phyloP scores from a whole-genome alignment of 1,140 invertebrate genomes.

The Cydia pomonella region DNA sequence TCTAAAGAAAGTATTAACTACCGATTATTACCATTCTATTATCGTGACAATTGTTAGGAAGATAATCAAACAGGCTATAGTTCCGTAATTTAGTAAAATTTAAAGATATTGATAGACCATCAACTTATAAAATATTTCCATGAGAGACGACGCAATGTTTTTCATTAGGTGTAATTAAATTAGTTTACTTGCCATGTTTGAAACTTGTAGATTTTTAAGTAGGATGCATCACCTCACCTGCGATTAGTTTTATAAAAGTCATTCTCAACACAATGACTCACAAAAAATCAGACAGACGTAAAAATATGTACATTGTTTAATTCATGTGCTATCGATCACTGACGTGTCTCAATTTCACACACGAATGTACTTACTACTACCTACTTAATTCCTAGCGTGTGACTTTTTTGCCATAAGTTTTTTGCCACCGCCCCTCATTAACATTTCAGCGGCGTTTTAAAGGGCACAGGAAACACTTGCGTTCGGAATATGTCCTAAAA shows the following conservation, averaged over 20 bases:
- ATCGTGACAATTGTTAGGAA: constrained; percentile 7
- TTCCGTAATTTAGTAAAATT: too few relatives aligned
- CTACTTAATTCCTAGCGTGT: neutral
- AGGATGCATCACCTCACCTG: too few relatives aligned
- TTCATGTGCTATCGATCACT: constrained; percentile 11
- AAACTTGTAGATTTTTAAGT: too few relatives aligned
- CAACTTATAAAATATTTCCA: too few relatives aligned
- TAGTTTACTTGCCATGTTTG: too few relatives aligned
- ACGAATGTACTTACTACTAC: neutral
- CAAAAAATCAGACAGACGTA: neutral
- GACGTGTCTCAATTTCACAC: constrained; percentile 2
- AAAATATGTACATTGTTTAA: neutral
- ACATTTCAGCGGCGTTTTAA: constrained; percentile 22
- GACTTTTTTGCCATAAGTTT: neutral
- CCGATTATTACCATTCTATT: neutral
- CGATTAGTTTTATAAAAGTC: too few relatives aligned
- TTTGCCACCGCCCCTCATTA: neutral
- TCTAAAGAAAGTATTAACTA: neutral
- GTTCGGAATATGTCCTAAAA: constrained; percentile 25
- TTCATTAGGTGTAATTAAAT: too few relatives aligned
- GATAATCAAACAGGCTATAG: neutral
- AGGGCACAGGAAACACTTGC: constrained; percentile 26
- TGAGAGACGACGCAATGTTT: too few relatives aligned
- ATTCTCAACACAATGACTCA: neutral
- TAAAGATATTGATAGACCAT: too few relatives aligned